These are phyloP conservation scores for Sapayoa aenigma DNA, from an alignment of 2,113 vertebrate genomes.

Conservation along the genomic window DNA sequence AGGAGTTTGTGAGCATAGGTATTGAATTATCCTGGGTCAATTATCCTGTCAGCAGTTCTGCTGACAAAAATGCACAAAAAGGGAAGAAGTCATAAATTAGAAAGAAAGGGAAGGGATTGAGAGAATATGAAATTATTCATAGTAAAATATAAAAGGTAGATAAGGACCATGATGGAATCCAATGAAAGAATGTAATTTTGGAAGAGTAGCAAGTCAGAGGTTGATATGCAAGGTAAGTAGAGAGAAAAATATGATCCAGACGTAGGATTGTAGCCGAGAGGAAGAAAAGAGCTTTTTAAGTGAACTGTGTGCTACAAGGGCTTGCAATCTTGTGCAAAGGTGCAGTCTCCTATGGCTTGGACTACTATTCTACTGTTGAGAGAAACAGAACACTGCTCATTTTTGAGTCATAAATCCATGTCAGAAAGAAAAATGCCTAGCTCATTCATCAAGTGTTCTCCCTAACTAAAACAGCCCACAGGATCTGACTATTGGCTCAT, in stretches of 20 bases:
- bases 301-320: not conserved
- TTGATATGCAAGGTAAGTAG: not conserved
- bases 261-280: not conserved
- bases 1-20: not conserved
- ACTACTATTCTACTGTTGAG: not conserved
- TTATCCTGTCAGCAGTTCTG: not conserved
- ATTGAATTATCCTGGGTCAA: not conserved
- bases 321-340: not conserved
- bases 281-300: not conserved
- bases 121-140: not conserved
- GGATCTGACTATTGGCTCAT: not conserved
- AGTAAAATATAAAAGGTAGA: not conserved
- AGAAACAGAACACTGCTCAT: not conserved
- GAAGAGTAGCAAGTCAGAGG: not conserved
- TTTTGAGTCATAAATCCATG: not conserved
- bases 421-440: not conserved
- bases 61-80: not conserved
- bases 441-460: not conserved
- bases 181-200: not conserved
- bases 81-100: not conserved
- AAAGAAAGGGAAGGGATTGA: not conserved
- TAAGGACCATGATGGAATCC: not conserved
- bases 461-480: not conserved
- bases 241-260: not conserved
- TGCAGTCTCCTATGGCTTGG: not conserved